Evolutionary conservation across 2,113 vertebrate genomes (phyloP), one percentile per base, ranked within the genome.

Genomic region (Macquaria ambigua): DNA sequence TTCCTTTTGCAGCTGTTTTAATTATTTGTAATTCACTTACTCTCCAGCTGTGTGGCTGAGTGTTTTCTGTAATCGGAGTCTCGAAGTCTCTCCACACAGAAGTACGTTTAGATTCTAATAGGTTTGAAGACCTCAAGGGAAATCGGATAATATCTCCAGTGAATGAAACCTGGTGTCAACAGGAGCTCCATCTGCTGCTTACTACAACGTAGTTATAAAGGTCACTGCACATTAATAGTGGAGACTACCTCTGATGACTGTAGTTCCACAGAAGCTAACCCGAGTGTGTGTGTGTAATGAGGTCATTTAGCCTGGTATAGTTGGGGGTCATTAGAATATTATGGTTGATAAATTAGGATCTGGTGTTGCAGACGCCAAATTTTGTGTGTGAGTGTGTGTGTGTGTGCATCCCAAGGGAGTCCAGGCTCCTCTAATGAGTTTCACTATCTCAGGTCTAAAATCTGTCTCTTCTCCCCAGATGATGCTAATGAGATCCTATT

Each of bases 281-380:
- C 34, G 9, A 52, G 69, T 82, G 67, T 70, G 70, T 70, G 70
- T 63, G 74, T 63, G 75, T 87, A 92, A 92, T 88, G 58, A 94
- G 90, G 77, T 91, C 43, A 87, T 92, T 93, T 91, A 89, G 86
- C 61, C 74, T 41, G 74, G 55, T 79, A 75, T 72, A 83, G 83
- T 70, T 69, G 43, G 59, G 74, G 77, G 55, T 91, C 92, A 90
- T 93, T 93, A 89, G 77, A 89, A 86, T 90, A 87, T 87, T 85
- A 79, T 89, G 85, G 92, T 93, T 92, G 89, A 93, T 89, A 93
- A 89, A 90, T 93, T 87, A 81, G 74, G 61, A 87, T 79, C 61
- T 67, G 52, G 58, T 77, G 48, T 52, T 61, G 75, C 59, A 86
- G 75, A 84, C 85, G 71, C 62, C 41, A 74, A 68, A 74, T 71